Percentiles rank a stretch among this genome's conserved stretches.
Evolutionary conservation across 2,888 invertebrate species (phyloP).

Genomic region (Hedychridium roseum): DNA sequence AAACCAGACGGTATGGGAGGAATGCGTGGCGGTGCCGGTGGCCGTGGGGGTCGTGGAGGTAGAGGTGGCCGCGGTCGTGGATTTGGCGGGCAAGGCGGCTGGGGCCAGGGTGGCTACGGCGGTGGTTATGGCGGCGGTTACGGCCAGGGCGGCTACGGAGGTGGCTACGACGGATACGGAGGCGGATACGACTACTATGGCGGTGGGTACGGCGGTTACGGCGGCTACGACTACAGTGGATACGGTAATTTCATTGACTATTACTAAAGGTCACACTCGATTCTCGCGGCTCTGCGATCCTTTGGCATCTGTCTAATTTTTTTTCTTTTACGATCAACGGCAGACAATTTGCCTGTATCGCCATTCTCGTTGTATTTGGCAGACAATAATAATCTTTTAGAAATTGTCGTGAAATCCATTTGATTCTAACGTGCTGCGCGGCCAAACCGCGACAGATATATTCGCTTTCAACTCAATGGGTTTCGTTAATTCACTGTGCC

Average conservation of each 20-base stretch:
- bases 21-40: slow-evolving; percentile 72
- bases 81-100: slow-evolving; percentile 65
- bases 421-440: too few relatives aligned
- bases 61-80: slow-evolving; percentile 69
- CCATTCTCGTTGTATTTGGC: too few relatives aligned
- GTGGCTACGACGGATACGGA: slow-evolving; percentile 80
- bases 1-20: slow-evolving; percentile 81
- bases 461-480: too few relatives aligned
- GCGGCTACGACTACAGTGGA: slow-evolving; percentile 83
- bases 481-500: too few relatives aligned
- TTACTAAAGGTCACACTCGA: slow-evolving; percentile 41
- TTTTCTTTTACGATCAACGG: too few relatives aligned
- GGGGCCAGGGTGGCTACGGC: slow-evolving; percentile 73
- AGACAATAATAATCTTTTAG: too few relatives aligned
- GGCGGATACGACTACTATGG: slow-evolving; percentile 72
- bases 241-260: slow-evolving; percentile 76
- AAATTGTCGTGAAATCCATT: too few relatives aligned
- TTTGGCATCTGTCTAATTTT: too few relatives aligned
- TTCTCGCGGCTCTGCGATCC: too few relatives aligned
- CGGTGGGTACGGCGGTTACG: slow-evolving; percentile 81
- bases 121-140: slow-evolving; percentile 72
- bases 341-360: not conserved
- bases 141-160: slow-evolving; percentile 74
- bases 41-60: slow-evolving; percentile 72
- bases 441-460: too few relatives aligned